Evolutionary conservation across 2,113 vertebrate genomes (phyloP).

Genomic region (Rhea pennata): DNA sequence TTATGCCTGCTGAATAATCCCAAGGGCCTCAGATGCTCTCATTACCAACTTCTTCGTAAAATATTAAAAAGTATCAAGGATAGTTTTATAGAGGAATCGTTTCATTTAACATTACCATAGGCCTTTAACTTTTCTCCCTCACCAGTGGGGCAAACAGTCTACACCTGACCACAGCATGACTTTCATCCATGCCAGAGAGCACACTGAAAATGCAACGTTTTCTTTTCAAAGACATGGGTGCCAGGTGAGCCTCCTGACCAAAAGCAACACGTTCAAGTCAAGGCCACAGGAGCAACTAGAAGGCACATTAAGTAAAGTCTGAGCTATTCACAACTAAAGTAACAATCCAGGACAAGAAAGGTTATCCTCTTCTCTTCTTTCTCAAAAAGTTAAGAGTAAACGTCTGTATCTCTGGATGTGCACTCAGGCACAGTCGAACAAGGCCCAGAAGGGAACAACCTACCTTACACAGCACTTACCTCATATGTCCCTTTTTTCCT

Average conservation of each 20-base stretch:
- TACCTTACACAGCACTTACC: not conserved
- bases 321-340: not conserved
- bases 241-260: not conserved
- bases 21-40: not conserved
- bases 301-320: not conserved
- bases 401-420: not conserved
- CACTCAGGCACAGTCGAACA: not conserved
- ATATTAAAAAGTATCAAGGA: not conserved
- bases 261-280: not conserved
- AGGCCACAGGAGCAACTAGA: not conserved
- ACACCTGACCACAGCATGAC: rapidly evolving
- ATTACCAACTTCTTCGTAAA: not conserved
- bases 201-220: not conserved
- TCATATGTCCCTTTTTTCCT: not conserved
- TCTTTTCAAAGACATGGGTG: not conserved
- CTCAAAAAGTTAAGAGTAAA: not conserved
- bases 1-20: not conserved
- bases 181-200: not conserved
- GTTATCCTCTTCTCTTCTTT: not conserved
- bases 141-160: not conserved
- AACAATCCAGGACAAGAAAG: not conserved
- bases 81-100: not conserved
- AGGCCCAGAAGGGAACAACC: not conserved
- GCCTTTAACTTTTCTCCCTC: not conserved
- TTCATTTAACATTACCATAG: constrained; percentile 21